Evolutionary conservation across 2,888 invertebrate genomes (phyloP).

Genomic region (Caenorhabditis uteleia): DNA sequence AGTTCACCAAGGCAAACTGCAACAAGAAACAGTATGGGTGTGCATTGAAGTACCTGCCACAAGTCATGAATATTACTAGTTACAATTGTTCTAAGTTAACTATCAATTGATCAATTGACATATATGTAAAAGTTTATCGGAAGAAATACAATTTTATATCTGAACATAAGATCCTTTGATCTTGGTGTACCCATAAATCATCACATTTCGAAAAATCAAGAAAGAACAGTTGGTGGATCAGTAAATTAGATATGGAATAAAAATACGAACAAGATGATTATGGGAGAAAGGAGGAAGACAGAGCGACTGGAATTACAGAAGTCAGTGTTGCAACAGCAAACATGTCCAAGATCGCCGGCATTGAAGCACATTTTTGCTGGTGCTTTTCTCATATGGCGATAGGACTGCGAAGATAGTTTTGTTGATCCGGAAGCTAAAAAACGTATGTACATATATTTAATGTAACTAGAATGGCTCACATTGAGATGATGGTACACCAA

Average conservation of each 20-base stretch:
- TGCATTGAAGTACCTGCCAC: conserved; percentile 22
- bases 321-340: conserved; percentile 51
- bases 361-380: conserved; percentile 45
- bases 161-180: no score
- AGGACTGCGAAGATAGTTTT: not conserved
- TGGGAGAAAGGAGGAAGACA: conserved; percentile 5
- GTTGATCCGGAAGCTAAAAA: not conserved
- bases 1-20: not conserved
- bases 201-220: no score
- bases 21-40: conserved; percentile 22
- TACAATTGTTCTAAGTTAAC: conserved; percentile 25
- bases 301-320: conserved; percentile 32
- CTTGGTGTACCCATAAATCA: no score
- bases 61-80: conserved; percentile 17
- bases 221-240: no score
- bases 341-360: conserved; percentile 43
- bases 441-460: not conserved
- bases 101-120: no score
- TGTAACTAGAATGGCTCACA: not conserved
- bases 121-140: no score
- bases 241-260: no score
- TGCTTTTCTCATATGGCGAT: conserved; percentile 13
- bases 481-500: conserved; percentile 18
- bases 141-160: no score
- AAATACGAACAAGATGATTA: no score